phyloP scores from a whole-genome alignment of 2,113 vertebrate species.

The Xenopus tropicalis region DNA sequence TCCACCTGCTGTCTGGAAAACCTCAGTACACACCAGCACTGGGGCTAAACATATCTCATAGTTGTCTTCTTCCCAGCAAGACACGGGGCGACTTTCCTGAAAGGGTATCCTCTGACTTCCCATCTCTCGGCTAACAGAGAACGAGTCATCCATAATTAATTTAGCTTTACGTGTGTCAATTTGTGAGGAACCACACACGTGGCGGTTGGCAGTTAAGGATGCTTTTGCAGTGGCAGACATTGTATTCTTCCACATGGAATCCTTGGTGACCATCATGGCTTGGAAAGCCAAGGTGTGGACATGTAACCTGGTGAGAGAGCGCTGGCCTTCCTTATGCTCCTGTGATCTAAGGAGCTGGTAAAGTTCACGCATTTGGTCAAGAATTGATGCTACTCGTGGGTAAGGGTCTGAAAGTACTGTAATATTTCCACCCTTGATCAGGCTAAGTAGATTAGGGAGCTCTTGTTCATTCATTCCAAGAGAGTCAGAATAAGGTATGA shows the following conservation, averaged over 20 bases:
- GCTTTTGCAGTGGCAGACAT: slow-evolving; percentile 80
- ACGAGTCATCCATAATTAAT: slow-evolving; percentile 79
- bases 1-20: slow-evolving; percentile 78
- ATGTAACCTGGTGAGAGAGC: slow-evolving; percentile 68
- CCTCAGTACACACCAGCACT: slow-evolving; percentile 78
- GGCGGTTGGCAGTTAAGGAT: slow-evolving; percentile 76
- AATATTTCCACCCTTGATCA: slow-evolving; percentile 69
- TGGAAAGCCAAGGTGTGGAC: slow-evolving; percentile 79
- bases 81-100: slow-evolving; percentile 68
- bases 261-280: slow-evolving; percentile 70
- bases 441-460: slow-evolving; percentile 74
- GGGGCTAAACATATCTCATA: slow-evolving; percentile 78
- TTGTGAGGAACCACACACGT: slow-evolving; percentile 74
- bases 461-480: slow-evolving; percentile 83
- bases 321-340: slow-evolving; percentile 45
- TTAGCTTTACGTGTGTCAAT: slow-evolving; percentile 75
- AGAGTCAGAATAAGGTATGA: slow-evolving; percentile 69
- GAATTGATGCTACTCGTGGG: slow-evolving; percentile 74
- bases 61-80: slow-evolving; percentile 72
- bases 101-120: slow-evolving; percentile 73
- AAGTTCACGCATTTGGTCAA: slow-evolving; percentile 79
- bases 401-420: slow-evolving; percentile 75
- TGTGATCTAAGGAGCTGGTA: slow-evolving; percentile 68
- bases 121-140: slow-evolving; percentile 67
- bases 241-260: slow-evolving; percentile 77